phyloP scores from a whole-genome alignment of 2,113 vertebrate species.

The Perognathus longimembris region DNA sequence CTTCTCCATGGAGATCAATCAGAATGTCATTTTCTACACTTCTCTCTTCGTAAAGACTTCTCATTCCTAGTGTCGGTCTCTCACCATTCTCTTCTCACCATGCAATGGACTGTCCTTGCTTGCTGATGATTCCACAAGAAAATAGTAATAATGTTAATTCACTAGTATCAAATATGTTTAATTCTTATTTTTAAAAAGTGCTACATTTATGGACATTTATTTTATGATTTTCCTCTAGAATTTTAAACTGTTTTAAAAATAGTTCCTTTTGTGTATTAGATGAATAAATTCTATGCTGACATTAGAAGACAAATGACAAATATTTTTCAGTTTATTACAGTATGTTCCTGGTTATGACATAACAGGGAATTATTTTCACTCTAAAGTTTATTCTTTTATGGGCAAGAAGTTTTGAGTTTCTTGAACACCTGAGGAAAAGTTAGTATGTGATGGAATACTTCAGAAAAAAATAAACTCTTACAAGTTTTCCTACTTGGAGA shows the following conservation, averaged over 20 bases:
- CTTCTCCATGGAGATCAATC: background rate
- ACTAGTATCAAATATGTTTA: slow-evolving; percentile 4
- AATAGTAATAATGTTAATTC: background rate
- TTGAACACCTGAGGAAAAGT: background rate
- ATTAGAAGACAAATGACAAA: background rate
- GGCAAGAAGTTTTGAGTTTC: background rate
- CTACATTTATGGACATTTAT: background rate
- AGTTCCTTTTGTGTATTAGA: background rate
- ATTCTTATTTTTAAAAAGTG: background rate
- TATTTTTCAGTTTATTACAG: slow-evolving; percentile 8
- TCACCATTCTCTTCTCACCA: background rate
- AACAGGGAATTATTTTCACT: background rate
- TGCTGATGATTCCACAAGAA: background rate
- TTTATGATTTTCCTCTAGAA: background rate
- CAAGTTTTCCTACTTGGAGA: background rate
- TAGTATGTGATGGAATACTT: background rate
- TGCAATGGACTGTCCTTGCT: background rate
- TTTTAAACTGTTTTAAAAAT: background rate
- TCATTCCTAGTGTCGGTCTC: too few species aligned
- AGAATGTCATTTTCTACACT: background rate
- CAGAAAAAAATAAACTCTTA: background rate
- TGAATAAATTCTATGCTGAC: background rate
- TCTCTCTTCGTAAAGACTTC: background rate
- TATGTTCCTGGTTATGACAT: background rate
- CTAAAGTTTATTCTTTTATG: background rate